Base-by-base conservation (phyloP, 2,797 vertebrate genomes). In the Cetoscarus ocellatus region DNA sequence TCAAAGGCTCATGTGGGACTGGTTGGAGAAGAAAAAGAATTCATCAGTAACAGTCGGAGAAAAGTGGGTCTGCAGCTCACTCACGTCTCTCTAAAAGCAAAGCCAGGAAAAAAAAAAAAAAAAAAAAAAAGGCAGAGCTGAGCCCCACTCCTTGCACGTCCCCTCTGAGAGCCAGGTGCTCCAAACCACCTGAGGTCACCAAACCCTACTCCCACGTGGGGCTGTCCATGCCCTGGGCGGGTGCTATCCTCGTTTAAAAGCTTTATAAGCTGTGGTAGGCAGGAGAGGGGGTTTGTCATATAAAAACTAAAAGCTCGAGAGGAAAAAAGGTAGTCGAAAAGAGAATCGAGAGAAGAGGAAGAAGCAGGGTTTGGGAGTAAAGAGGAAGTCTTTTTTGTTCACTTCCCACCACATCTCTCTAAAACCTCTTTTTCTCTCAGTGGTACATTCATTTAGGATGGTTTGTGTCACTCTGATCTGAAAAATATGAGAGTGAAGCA, bases 1-100 rank as follows among this genome's bases (percentile, higher is more conserved):
- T 94, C 94, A 94, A 94, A 93, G 89, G 82, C 84, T 82, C 91
- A 90, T 89, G 86, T 90, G 91, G 88, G 90, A 90, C 75, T 61
- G 61, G 60, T 34, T 65, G 7, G 82, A 87, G 71, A 82, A 86
- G 71, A 88, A 88, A 88, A 85, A 87, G 69, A 85, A 89, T 90
- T 89, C 75, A 91, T 89, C 89, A 88, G 50, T 3, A 34, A 79
- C 67, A 76, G 80, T 67, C 48, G 40, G 44, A 71, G 64, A 86
- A 35, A 91, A 90, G 85, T 67, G 78, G 70, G 77, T 88, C 83
- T 86, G 70, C 76, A 18, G 71, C 77, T 68, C 71, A 55, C 77
- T 66, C 70, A 54, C 40, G 62, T 82, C 75, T 66, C 74, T 78
- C 82, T 84, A 78, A 92, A 88, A 91, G 85, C 85, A 84, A 34